These are phyloP conservation scores for Pheosia gnoma DNA, from an alignment of 2,888 invertebrate species.

Conservation along the genomic window DNA sequence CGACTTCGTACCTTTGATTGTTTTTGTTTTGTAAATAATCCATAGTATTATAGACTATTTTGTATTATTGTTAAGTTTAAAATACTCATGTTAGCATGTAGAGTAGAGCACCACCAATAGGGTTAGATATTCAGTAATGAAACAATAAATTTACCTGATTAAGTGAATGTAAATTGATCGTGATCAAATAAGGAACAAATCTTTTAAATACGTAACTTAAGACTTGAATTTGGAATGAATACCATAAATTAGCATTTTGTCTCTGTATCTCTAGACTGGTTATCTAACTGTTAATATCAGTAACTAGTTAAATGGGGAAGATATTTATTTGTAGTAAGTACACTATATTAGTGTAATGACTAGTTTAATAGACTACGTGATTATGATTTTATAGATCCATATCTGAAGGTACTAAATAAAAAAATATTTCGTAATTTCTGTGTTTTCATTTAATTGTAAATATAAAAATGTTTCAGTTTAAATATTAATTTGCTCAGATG, in stretches of 20 bases:
- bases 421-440: slow-evolving; percentile 25
- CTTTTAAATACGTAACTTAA: slow-evolving; percentile 4
- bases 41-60: slow-evolving; percentile 57
- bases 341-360: slow-evolving; percentile 83
- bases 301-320: slow-evolving; percentile 29
- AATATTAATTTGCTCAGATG: neutral
- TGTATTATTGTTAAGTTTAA: slow-evolving; percentile 64
- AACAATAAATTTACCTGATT: slow-evolving; percentile 25
- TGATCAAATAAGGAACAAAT: slow-evolving; percentile 37
- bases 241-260: neutral
- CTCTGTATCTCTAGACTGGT: slow-evolving; percentile 10
- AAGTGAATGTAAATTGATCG: slow-evolving; percentile 16
- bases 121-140: slow-evolving; percentile 30
- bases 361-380: slow-evolving; percentile 50
- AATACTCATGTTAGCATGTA: slow-evolving; percentile 74
- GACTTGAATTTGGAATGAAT: slow-evolving; percentile 2
- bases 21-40: slow-evolving; percentile 68
- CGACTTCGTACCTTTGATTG: slow-evolving; percentile 53
- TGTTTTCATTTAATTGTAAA: slow-evolving; percentile 15
- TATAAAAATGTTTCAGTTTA: neutral
- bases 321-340: slow-evolving; percentile 68
- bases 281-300: slow-evolving; percentile 12
- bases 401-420: slow-evolving; percentile 65
- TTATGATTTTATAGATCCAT: slow-evolving; percentile 61
- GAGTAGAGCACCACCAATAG: slow-evolving; percentile 61